phyloP scores from a whole-genome alignment of 2,888 invertebrate genomes.

The Lydus trimaculatus region DNA sequence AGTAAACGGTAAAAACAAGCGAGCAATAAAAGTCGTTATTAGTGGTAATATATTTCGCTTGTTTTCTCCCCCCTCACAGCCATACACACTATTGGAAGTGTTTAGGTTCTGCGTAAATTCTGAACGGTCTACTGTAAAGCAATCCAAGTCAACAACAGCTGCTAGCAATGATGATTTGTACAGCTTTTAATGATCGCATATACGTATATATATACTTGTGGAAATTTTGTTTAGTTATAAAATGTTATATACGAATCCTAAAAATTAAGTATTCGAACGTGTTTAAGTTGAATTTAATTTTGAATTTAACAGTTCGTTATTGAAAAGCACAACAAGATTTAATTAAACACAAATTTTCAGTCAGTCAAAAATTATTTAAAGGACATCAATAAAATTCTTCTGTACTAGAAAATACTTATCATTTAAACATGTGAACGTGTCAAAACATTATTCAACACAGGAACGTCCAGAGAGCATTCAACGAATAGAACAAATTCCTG shows the following conservation, averaged over 20 bases:
- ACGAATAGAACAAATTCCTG: neutral
- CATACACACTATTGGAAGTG: constrained; percentile 47
- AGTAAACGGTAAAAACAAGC: constrained; percentile 41
- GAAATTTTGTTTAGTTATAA: neutral
- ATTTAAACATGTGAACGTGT: neutral
- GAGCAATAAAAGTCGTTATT: constrained; percentile 47
- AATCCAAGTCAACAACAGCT: constrained; percentile 58
- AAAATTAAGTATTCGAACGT: neutral
- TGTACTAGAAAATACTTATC: neutral
- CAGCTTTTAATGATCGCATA: constrained; percentile 54
- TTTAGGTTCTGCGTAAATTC: constrained; percentile 55
- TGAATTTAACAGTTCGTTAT: too few relatives aligned
- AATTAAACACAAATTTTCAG: too few relatives aligned
- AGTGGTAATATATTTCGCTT: constrained; percentile 45
- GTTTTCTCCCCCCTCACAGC: neutral
- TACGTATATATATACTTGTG: too few relatives aligned
- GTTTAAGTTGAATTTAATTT: too few relatives aligned
- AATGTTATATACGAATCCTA: neutral
- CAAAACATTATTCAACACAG: neutral
- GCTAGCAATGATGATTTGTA: constrained; percentile 58
- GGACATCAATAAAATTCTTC: neutral
- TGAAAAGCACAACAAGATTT: too few relatives aligned
- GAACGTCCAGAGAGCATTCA: neutral
- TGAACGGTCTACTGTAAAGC: constrained; percentile 52
- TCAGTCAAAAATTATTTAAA: neutral